Evolutionary conservation across 2,888 invertebrate genomes (phyloP), one percentile per base, ranked within the genome.

Genomic region (Agrotis segetum): DNA sequence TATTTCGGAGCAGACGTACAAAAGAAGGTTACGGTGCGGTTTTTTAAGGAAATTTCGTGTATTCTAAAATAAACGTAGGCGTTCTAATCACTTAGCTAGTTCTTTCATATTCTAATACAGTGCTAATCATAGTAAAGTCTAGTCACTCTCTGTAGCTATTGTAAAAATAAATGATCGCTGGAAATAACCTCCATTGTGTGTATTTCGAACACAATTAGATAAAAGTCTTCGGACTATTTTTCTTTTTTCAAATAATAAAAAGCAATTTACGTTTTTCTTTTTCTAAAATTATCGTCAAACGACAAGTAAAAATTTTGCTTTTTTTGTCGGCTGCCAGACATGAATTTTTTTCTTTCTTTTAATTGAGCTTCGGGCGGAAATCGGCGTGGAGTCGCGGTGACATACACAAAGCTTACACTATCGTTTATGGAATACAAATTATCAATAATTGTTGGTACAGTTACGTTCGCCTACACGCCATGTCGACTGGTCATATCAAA

Each of bases 341-440:
- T 76, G 59, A n/a, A 5, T 60, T 72, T 62, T 79, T 79, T 73
- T 40, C 9, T 40, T 63, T 79, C 50, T 29, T 72, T 71, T 68
- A 64, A 62, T 71, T 76, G 40, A 76, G 64, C 66, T 68, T 71
- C 70, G 80, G 81, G 77, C 88, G 89, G 85, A 87, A 85, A 88
- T 74, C 76, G 77, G 75, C 64, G 65, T 71, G 77, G 85, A 82
- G 80, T 79, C 71, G 77, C 82, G 79, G 77, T 77, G 77, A 79
- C 74, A 82, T 79, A 77, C 85, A 85, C 84, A 82, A 78, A 84
- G 84, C 77, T 74, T 77, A 83, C 73, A 72, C 59, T 74, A 84
- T 85, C 89, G 84, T 85, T 87, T 88, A 88, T 81, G 90, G 92
- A 88, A 89, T 90, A 91, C 90, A 88, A 91, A 91, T 90, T 81